A percentile compares a stretch with the other conserved stretches of the same genome.
Conservation (phyloP, 2,888 invertebrate species). For the Drosophila hamatofila region DNA sequence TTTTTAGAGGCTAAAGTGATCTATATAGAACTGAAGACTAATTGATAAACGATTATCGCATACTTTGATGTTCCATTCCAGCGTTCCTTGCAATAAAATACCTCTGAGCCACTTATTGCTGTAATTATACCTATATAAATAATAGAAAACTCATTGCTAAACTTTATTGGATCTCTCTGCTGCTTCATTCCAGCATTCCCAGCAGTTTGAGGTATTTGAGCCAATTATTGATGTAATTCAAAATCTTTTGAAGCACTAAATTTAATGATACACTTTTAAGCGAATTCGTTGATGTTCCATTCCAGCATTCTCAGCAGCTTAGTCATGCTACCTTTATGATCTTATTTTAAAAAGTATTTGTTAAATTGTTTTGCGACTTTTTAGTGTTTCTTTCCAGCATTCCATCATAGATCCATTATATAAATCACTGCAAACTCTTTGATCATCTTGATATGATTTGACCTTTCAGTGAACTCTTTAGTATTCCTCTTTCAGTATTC, state of each 20-base stretch:
- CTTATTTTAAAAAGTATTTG: neutral
- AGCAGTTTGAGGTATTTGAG: too few relatives aligned
- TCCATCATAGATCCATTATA: neutral
- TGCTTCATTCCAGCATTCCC: slow-evolving; percentile 6
- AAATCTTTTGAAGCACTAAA: too few relatives aligned
- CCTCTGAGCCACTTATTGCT: neutral
- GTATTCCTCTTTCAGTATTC: slow-evolving; percentile 12
- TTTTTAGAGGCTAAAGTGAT: neutral
- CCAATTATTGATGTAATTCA: too few relatives aligned
- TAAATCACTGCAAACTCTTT: neutral
- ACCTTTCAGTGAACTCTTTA: neutral
- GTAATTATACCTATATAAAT: neutral
- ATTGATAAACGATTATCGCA: neutral
- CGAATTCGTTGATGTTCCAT: neutral
- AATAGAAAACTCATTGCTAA: neutral
- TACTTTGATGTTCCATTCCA: neutral
- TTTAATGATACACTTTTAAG: too few relatives aligned
- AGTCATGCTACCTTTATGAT: too few relatives aligned
- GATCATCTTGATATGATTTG: too few relatives aligned
- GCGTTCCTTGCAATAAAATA: neutral
- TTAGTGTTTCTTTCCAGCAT: slow-evolving; percentile 4
- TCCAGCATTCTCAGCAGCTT: neutral
- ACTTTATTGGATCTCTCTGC: neutral
- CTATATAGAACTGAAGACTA: neutral
- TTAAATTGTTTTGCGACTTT: neutral